A percentile compares a stretch with the other conserved stretches of the same genome.
These are phyloP conservation scores for Zaprionus nigranus DNA, from an alignment of 1,140 invertebrate genomes.

Conservation along the genomic window DNA sequence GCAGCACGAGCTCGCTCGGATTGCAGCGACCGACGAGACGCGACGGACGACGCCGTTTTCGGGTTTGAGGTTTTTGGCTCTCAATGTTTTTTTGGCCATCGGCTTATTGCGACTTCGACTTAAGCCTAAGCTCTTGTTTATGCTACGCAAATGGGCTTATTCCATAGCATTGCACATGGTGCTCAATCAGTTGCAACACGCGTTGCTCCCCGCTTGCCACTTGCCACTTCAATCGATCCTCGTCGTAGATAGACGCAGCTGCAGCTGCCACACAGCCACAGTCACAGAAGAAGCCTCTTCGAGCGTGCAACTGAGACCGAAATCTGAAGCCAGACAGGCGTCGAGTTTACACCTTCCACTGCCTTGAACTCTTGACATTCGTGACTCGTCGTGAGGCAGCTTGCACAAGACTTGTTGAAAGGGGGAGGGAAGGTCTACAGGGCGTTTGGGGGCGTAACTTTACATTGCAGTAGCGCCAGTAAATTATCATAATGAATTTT, in stretches of 20 bases:
- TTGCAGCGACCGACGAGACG: slow-evolving; percentile 40
- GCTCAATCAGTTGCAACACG: slow-evolving; percentile 55
- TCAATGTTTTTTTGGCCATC: background rate
- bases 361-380: slow-evolving; percentile 76
- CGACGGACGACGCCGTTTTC: background rate
- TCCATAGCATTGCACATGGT: slow-evolving; percentile 51
- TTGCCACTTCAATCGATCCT: slow-evolving; percentile 52
- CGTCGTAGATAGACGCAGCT: slow-evolving; percentile 44
- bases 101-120: slow-evolving; percentile 35
- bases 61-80: background rate
- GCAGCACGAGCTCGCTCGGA: slow-evolving; percentile 56
- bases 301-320: slow-evolving; percentile 3
- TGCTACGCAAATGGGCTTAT: slow-evolving; percentile 54
- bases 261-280: slow-evolving; percentile 22
- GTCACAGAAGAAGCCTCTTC: slow-evolving; percentile 29
- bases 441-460: slow-evolving; percentile 44
- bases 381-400: slow-evolving; percentile 35
- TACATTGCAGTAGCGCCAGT: slow-evolving; percentile 65
- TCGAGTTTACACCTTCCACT: slow-evolving; percentile 43
- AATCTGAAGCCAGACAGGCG: slow-evolving; percentile 25
- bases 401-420: slow-evolving; percentile 47
- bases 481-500: slow-evolving; percentile 75
- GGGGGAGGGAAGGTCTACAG: slow-evolving; percentile 4
- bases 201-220: slow-evolving; percentile 20
- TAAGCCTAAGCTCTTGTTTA: slow-evolving; percentile 64